phyloP scores from a whole-genome alignment of 2,113 vertebrate genomes.

The Eira barbara region DNA sequence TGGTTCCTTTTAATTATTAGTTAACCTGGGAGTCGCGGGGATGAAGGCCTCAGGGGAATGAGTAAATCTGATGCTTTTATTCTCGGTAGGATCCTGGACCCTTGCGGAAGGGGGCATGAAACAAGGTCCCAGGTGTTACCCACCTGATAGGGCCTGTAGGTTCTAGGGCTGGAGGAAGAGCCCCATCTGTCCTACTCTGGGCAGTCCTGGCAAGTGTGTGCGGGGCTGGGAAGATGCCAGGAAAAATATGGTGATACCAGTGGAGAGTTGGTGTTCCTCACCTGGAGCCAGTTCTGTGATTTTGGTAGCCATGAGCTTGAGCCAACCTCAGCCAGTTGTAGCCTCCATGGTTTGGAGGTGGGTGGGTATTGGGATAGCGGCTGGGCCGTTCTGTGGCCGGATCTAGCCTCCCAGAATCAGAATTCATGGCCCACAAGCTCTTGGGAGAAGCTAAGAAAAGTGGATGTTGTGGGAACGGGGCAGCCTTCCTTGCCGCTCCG shows the following conservation, averaged over 20 bases:
- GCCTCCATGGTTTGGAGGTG: neutral
- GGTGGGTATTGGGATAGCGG: neutral
- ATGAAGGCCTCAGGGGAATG: neutral
- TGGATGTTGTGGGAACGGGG: neutral
- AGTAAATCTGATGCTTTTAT: neutral
- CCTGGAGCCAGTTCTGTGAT: neutral
- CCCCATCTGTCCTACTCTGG: neutral
- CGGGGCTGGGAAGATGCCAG: neutral
- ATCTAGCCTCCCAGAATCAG: neutral
- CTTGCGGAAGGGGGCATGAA: neutral
- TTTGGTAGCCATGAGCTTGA: neutral
- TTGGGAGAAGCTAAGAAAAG: neutral
- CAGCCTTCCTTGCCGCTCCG: neutral
- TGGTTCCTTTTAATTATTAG: neutral
- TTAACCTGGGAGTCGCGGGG: neutral
- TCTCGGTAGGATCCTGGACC: neutral
- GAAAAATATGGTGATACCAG: neutral
- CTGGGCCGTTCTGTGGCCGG: neutral
- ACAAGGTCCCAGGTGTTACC: neutral
- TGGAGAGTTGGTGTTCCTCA: neutral
- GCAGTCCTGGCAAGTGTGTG: neutral
- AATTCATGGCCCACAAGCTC: neutral
- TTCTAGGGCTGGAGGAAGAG: neutral
- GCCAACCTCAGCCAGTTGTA: neutral
- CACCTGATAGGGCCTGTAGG: neutral